These are phyloP conservation scores for Tinea pellionella DNA, from an alignment of 2,888 invertebrate species.

Conservation along the genomic window DNA sequence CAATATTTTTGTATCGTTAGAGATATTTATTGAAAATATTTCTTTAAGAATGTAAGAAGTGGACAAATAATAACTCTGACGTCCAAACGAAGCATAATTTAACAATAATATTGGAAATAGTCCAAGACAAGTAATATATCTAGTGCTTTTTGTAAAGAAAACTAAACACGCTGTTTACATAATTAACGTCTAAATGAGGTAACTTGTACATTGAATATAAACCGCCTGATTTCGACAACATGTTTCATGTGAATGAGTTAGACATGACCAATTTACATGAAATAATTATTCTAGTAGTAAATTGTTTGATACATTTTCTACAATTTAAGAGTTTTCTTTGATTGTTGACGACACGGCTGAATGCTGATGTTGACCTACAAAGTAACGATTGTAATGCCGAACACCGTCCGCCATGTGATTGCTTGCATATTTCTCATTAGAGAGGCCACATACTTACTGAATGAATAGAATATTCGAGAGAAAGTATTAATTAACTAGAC, in stretches of 20 bases:
- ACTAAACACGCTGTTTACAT: neutral
- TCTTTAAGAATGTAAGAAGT: neutral
- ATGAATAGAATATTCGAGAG: neutral
- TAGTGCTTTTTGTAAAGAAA: neutral
- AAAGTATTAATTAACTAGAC: conserved; percentile 5
- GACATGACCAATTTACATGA: neutral
- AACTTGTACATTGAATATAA: conserved; percentile 5
- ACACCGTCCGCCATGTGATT: neutral
- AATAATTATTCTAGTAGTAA: neutral
- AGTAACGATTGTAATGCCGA: neutral
- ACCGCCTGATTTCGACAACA: neutral
- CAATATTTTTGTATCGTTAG: too few species aligned
- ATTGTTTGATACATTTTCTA: neutral
- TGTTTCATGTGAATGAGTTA: conserved; percentile 5
- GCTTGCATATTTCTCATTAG: neutral
- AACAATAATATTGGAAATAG: neutral
- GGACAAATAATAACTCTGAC: neutral
- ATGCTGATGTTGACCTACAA: conserved; percentile 6
- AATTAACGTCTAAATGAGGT: conserved; percentile 1
- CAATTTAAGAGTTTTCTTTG: neutral
- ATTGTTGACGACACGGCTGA: neutral
- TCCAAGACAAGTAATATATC: neutral
- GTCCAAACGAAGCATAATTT: conserved; percentile 1
- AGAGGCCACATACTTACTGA: neutral
- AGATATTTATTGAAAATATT: neutral